These are phyloP conservation scores for Ianthella basta DNA, from an alignment of 37 sponge, comb jelly and placozoan genomes.

Conservation along the genomic window DNA sequence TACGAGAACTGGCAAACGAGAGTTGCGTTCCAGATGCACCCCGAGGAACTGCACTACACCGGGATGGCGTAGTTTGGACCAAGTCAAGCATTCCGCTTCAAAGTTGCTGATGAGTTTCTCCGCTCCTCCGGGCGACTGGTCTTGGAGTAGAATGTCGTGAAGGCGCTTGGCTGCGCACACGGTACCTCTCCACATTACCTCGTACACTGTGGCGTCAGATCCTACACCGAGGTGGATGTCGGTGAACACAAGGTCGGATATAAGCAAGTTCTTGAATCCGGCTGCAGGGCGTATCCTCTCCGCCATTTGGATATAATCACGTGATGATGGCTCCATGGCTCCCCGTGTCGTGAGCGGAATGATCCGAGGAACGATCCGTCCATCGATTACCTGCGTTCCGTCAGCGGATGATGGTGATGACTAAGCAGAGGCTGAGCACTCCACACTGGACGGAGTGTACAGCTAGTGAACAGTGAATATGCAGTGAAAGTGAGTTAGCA, in stretches of 20 bases:
- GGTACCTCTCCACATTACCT: slow-evolving; percentile 2
- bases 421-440: no score
- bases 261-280: background rate
- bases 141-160: background rate
- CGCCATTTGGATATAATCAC: no score
- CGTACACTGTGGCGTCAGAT: background rate
- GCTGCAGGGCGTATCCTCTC: no score
- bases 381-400: no score
- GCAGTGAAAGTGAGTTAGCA: no score
- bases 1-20: background rate
- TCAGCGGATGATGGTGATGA: no score
- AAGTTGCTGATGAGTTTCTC: background rate
- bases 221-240: background rate
- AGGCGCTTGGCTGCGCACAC: slow-evolving; percentile 1
- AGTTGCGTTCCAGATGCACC: background rate
- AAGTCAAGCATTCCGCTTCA: background rate
- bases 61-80: slow-evolving; percentile 19
- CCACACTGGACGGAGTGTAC: no score
- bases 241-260: background rate
- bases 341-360: no score
- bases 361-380: no score
- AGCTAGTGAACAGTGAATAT: no score
- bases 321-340: no score
- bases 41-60: slow-evolving; percentile 21
- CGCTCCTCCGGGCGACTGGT: background rate